Conservation (phyloP, 2,113 vertebrate species). For the Nipponia nippon region DNA sequence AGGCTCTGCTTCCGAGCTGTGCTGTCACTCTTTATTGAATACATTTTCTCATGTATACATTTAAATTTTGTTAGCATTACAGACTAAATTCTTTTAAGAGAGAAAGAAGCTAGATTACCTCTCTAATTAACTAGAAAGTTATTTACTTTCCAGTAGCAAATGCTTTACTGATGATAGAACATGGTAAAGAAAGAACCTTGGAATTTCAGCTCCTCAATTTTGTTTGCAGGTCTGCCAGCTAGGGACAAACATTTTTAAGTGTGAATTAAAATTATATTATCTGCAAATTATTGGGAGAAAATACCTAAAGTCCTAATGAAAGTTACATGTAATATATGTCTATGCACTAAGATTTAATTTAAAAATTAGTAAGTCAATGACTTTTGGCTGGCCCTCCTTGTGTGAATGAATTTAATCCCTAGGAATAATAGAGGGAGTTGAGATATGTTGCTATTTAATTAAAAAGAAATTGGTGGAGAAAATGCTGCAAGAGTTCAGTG, state of each 20-base stretch:
- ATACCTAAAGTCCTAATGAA: background rate
- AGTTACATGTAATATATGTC: background rate
- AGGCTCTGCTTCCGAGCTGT: background rate
- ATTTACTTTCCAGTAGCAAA: background rate
- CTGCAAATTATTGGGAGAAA: background rate
- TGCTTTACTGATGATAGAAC: background rate
- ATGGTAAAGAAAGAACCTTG: background rate
- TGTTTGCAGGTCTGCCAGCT: background rate
- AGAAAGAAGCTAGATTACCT: background rate
- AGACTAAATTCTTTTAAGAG: background rate
- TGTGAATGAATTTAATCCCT: background rate
- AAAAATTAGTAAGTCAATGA: background rate
- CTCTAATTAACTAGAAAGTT: background rate
- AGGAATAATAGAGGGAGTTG: background rate
- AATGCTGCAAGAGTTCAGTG: background rate
- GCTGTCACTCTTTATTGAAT: background rate
- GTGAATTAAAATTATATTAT: background rate
- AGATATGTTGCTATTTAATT: background rate
- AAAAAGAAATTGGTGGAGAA: background rate
- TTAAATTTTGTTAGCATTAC: background rate
- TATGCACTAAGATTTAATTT: background rate
- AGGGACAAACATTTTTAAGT: background rate
- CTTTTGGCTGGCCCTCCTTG: background rate
- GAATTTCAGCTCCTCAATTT: background rate
- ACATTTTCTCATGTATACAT: background rate